Conservation (phyloP, 2,797 vertebrate species). For the Cichlasoma orientale region DNA sequence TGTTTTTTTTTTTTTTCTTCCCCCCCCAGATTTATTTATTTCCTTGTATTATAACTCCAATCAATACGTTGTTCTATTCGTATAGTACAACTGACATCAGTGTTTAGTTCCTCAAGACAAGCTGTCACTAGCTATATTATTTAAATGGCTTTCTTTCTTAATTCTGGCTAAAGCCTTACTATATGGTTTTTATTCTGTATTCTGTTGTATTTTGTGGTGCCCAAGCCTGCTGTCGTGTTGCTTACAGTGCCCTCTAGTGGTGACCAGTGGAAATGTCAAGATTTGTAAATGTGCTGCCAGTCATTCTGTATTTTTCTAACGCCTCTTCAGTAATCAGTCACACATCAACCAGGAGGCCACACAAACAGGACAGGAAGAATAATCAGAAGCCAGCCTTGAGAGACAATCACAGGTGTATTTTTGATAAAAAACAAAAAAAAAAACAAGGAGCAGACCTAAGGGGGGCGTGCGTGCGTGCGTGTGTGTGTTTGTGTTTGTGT, state of each 20-base stretch:
- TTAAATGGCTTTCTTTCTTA: conserved; percentile 77
- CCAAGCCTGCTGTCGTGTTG: conserved; percentile 83
- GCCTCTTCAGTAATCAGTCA: conserved; percentile 47
- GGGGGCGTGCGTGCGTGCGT: background rate
- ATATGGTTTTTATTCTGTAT: conserved; percentile 77
- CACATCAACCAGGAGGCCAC: conserved; percentile 28
- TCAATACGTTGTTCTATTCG: conserved; percentile 80
- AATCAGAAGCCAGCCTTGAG: conserved; percentile 49
- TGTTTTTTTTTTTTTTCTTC: background rate
- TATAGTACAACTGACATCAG: conserved; percentile 79
- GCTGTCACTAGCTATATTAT: conserved; percentile 72
- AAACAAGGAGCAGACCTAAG: conserved; percentile 32
- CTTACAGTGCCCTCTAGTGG: conserved; percentile 85
- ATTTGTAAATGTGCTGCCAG: conserved; percentile 72
- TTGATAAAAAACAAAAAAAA: conserved; percentile 14
- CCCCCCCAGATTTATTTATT: conserved; percentile 78
- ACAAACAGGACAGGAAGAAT: conserved; percentile 20
- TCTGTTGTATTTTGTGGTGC: conserved; percentile 80
- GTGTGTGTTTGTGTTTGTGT: conserved; percentile 6
- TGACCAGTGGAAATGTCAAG: conserved; percentile 80
- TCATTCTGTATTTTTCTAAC: conserved; percentile 59
- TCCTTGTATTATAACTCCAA: conserved; percentile 81
- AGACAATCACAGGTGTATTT: conserved; percentile 67
- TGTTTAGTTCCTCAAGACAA: conserved; percentile 77
- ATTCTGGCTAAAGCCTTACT: conserved; percentile 71